These are phyloP conservation scores for Megathymus violae DNA, from an alignment of 1,140 invertebrate genomes.

Conservation along the genomic window DNA sequence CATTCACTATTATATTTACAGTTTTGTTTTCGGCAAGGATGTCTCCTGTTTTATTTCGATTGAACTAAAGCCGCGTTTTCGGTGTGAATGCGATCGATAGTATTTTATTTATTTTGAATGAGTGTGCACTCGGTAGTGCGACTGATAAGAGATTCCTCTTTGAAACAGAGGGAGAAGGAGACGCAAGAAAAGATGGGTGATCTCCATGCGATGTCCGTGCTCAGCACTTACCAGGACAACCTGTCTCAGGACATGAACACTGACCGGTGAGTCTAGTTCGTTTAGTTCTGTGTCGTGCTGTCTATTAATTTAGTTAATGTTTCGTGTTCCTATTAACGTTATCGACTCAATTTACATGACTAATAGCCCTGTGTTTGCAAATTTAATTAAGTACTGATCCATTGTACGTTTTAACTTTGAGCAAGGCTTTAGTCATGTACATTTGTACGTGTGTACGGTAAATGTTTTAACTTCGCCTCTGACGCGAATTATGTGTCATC, in stretches of 20 bases:
- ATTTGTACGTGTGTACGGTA: no score
- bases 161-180: constrained; percentile 71
- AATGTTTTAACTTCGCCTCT: background rate
- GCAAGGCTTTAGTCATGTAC: no score
- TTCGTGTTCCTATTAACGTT: constrained; percentile 4
- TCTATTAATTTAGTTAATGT: constrained; percentile 17
- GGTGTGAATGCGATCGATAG: background rate
- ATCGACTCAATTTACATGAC: constrained; percentile 7
- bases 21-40: background rate
- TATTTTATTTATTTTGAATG: background rate
- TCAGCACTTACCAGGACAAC: constrained; percentile 79
- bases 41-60: background rate
- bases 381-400: no score
- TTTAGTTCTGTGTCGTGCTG: constrained; percentile 21
- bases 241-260: constrained; percentile 82
- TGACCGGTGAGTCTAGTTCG: constrained; percentile 74
- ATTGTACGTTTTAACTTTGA: no score
- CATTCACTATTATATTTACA: constrained; percentile 3
- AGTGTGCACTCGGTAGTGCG: constrained; percentile 36
- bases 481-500: background rate
- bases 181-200: constrained; percentile 66
- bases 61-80: background rate
- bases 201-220: constrained; percentile 79
- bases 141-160: constrained; percentile 48
- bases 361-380: background rate